Evolutionary conservation across 2,113 vertebrate species (phyloP), one percentile per base, ranked within the genome.

Genomic region (Myrmecobius fasciatus): DNA sequence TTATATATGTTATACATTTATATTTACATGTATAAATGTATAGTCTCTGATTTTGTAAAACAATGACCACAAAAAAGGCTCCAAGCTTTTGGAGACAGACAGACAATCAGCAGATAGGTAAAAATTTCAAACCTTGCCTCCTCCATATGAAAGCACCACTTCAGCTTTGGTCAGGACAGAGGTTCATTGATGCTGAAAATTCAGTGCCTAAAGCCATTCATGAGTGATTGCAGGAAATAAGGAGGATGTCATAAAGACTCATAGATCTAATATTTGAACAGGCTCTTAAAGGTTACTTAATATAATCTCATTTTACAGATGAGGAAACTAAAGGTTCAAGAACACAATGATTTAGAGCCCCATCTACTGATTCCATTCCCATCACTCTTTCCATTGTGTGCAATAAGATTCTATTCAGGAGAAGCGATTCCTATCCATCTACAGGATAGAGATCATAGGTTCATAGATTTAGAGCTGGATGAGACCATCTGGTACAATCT

Each of bases 231-330:
- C 11, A 24, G 67, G 20, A 83, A 43, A 83, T 83, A n/a, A 83
- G n/a, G 67, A 83, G 67, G 43, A 83, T 83, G n/a, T 43, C 67
- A 83, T 43, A 43, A 43, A 83, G 67, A 83, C 67, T 83, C 67
- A 83, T 22, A 83, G 67, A 83, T 83, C 22, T 43, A 83, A 83
- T 83, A 43, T 83, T 83, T 83, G 17, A 83, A 83, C n/a, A 83
- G 67, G n/a, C 17, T 83, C 67, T 83, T 83, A 83, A 43, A 83
- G 67, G 67, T 83, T 20, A 83, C 24, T n/a, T 83, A 83, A 83
- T 83, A 83, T 43, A 83, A 83, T 83, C n/a, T 43, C 67, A 83
- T 83, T 83, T 83, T 83, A 83, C 67, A 83, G 67, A 83, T 83
- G 67, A 83, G 20, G 20, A 83, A 43, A 43, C 60, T 43, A 7